These are phyloP conservation scores for Ypsolopha scabrella DNA, from an alignment of 2,888 invertebrate species.

Conservation along the genomic window DNA sequence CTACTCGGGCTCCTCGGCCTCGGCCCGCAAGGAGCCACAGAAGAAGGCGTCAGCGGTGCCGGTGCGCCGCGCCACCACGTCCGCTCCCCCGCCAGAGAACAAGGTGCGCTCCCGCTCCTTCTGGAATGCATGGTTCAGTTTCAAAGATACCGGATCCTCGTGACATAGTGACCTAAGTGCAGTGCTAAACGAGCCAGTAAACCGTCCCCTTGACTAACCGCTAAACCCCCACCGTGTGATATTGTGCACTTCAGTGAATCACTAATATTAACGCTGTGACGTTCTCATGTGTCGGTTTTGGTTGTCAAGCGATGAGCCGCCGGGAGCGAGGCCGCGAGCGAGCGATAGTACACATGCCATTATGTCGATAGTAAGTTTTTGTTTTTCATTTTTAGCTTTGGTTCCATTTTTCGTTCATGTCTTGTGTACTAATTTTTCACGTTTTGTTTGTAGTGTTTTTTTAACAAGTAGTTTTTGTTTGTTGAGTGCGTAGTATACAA, in stretches of 20 bases:
- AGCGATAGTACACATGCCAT: slow-evolving; percentile 45
- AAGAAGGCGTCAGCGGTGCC: slow-evolving; percentile 50
- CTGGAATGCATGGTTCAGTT: slow-evolving; percentile 70
- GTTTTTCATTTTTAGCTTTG: slow-evolving; percentile 23
- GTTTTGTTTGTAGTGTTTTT: slow-evolving; percentile 7
- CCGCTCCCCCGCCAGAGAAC: slow-evolving; percentile 54
- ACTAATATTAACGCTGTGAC: slow-evolving; percentile 15
- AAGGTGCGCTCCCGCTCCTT: slow-evolving; percentile 81
- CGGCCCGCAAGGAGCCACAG: slow-evolving; percentile 20
- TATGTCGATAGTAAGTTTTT: slow-evolving; percentile 67
- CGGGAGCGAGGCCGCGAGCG: slow-evolving; percentile 19
- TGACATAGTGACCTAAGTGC: slow-evolving; percentile 1
- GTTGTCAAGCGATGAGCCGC: slow-evolving; percentile 19
- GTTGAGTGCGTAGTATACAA: not conserved
- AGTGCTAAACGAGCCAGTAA: not conserved
- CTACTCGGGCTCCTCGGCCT: slow-evolving; percentile 13
- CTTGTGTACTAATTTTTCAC: slow-evolving; percentile 6
- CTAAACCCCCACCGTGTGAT: slow-evolving; percentile 35
- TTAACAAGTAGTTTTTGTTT: slow-evolving; percentile 5
- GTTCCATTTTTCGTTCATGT: slow-evolving; percentile 12
- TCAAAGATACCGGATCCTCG: slow-evolving; percentile 18
- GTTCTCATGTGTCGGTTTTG: slow-evolving; percentile 24
- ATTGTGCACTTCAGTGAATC: slow-evolving; percentile 33
- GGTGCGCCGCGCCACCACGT: slow-evolving; percentile 31
- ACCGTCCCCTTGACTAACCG: not conserved